Evolutionary conservation across 2,113 vertebrate genomes (phyloP), one percentile per base, ranked within the genome.

Genomic region (Alethe castanea): DNA sequence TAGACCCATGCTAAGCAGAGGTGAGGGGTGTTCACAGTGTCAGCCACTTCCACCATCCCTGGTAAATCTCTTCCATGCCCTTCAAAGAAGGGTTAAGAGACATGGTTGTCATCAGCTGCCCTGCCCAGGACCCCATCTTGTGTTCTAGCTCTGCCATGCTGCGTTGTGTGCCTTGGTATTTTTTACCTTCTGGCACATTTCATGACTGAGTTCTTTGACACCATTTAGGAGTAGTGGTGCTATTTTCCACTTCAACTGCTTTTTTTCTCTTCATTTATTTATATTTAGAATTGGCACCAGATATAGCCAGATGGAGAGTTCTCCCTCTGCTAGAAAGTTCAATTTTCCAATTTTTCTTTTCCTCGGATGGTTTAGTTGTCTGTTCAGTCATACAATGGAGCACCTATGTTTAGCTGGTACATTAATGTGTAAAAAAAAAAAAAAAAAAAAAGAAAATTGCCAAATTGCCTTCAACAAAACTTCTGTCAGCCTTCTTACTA

Each of bases 231-330:
- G 31, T 35, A 88, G 60, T 64, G 56, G 29, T 92, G 65, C 86
- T 73, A 36, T 89, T 95, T 94, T 77, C 60, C 60, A 81, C 26
- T 90, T 86, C 0, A 81, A 48, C 72, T 71, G 36, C 28, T 53
- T 14, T 70, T 92, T 86, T 94, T 47, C 38, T 76, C 79, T 85
- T 92, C 7, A 11, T 93, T 70, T 88, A 71, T 73, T 93, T 94
- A 81, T 92, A 77, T 61, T 66, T 91, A 19, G 35, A n/a, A 56
- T 61, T 95, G 86, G 77, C 80, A 91, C 70, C 69, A 81, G 64
- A 74, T 86, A 36, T 19, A 74, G 65, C 77, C 94, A 96, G 92
- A 94, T 95, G 86, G 94, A 86, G 74, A 88, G 52, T 28, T 96
- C 59, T 33, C 60, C 40, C 50, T 85, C 44, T 64, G 54, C 50